Conservation (phyloP, 1,140 invertebrate genomes). For the Saccostrea cuccullata region DNA sequence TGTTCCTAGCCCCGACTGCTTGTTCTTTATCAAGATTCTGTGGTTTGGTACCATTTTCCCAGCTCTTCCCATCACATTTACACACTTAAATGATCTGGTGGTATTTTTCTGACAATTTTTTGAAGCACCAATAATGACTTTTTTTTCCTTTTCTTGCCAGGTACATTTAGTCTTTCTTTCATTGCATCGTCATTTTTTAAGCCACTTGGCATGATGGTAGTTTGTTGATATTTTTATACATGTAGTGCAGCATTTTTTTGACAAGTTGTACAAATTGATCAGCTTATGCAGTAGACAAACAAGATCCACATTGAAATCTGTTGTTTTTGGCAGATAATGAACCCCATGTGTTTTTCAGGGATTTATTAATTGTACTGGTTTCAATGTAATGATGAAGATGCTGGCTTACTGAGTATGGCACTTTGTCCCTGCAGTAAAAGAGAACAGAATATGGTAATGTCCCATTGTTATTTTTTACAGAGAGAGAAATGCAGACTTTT, state of each 20-base stretch:
- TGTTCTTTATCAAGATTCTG: background rate
- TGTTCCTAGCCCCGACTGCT: background rate
- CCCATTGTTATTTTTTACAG: slow-evolving; percentile 11
- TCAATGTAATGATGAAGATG: slow-evolving; percentile 17
- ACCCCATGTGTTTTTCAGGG: slow-evolving; percentile 18
- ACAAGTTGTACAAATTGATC: slow-evolving; percentile 31
- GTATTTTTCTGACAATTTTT: too few species aligned
- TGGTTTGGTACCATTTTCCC: slow-evolving; percentile 1
- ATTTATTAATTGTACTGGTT: slow-evolving; percentile 17
- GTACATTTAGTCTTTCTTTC: background rate
- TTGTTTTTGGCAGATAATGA: slow-evolving; percentile 36
- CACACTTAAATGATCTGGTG: background rate
- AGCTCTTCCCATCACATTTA: background rate
- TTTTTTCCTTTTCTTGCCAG: too few species aligned
- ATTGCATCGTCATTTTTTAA: background rate
- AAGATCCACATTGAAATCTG: background rate
- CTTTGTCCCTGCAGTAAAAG: background rate
- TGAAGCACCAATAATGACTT: too few species aligned
- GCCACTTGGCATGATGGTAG: background rate
- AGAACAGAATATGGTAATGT: background rate
- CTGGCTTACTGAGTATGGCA: background rate
- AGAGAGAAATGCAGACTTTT: background rate
- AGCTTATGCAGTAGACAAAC: slow-evolving; percentile 6
- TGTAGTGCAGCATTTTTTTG: slow-evolving; percentile 7
- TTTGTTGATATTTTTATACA: slow-evolving; percentile 12